Evolutionary conservation across 2,113 vertebrate species (phyloP).

Genomic region (Tricholaema leucomelas): DNA sequence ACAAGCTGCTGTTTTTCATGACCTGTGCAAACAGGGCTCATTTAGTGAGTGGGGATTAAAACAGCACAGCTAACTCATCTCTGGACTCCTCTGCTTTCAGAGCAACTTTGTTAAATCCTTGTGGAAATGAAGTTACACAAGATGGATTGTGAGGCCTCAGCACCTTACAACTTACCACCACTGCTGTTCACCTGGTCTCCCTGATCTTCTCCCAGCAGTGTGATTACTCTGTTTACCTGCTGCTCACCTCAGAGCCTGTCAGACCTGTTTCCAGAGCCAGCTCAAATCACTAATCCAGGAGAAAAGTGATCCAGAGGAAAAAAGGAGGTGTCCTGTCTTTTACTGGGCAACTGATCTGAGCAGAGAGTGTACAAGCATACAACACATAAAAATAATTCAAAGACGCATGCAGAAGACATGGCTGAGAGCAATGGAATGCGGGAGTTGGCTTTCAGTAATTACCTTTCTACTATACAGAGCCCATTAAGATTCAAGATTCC

Average conservation of each 20-base stretch:
- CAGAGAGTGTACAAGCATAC: neutral
- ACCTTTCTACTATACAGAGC: neutral
- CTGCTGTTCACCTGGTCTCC: neutral
- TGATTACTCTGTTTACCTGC: neutral
- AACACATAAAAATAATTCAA: neutral
- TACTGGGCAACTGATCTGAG: neutral
- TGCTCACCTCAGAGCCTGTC: neutral
- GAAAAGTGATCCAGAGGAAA: neutral
- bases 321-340: neutral
- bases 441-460: neutral
- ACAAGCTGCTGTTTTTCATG: neutral
- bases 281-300: neutral
- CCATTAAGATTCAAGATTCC: neutral
- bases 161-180: neutral
- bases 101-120: neutral
- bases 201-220: neutral
- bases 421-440: neutral
- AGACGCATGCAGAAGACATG: neutral
- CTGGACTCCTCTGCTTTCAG: neutral
- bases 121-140: neutral
- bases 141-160: neutral
- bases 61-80: neutral
- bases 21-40: neutral
- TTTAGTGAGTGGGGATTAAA: neutral
- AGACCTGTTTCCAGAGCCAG: neutral